Base-by-base conservation (phyloP, 92 coral and sea anemone species). In the Isaurus tuberculatus region DNA sequence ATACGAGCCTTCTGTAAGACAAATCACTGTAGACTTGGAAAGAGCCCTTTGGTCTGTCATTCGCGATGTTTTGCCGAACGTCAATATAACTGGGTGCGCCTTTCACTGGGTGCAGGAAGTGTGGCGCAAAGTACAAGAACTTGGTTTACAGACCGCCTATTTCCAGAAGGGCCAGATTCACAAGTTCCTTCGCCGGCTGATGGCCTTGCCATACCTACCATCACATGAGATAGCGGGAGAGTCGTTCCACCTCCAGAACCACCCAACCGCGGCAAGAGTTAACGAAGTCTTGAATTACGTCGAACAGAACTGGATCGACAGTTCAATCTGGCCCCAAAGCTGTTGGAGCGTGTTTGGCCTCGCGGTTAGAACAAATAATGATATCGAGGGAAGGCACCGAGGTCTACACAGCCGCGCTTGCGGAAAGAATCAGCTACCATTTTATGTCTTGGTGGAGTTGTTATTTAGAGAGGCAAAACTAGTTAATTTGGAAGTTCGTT, bases 291-390 rank as follows among this genome's bases (percentile, higher is more conserved):
- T 73, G 36, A 31, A 86, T 65, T 86, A 79, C 17, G 28, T 86
- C 5, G 51, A 65, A 16, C 32, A 65, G 19, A 85, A 49, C 2
- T 79, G 89, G 89, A 65, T 85, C 26, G 27, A 26, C 17, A 49
- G 70, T 2, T 36, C 29, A 33, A 58, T 31, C 68, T 85, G 89
- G 89, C 89, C 89, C 25, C 89, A 85, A 0, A 63, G 64, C 33
- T 28, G 66, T 23, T 85, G 89, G 89, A 19, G 57, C 27, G 89
- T 86, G 15, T 86, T 53, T 29, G 25, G 34, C 48, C 60, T 28
- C 13, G 53, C 86, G 0, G 63, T 86, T 33, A 73, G 89, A 17
- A 86, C 85, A 2, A 86, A 86, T 68, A 79, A 86, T 31, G 68
- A 79, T 25, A 1, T 86, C 9, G 85, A 84, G 40, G 84, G 80